phyloP scores from a whole-genome alignment of 2,888 invertebrate species.

The Nemurella pictetii region DNA sequence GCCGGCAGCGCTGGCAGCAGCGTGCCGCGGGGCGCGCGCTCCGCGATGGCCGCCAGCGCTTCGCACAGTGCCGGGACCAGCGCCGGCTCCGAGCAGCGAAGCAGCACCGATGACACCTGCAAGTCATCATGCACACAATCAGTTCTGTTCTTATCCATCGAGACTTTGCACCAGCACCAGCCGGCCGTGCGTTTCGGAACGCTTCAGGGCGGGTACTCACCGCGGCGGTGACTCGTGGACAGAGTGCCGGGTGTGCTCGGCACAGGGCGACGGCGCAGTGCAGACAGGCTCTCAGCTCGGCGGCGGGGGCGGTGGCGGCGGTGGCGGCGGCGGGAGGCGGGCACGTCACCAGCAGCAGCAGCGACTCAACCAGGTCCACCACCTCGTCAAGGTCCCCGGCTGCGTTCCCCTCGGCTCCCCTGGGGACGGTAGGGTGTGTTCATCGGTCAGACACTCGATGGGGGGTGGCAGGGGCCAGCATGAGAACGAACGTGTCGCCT shows the following conservation, averaged over 20 bases:
- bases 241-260: slow-evolving; percentile 58
- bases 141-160: too few relatives aligned
- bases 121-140: too few relatives aligned
- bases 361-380: slow-evolving; percentile 67
- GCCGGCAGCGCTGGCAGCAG: slow-evolving; percentile 62
- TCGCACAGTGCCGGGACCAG: slow-evolving; percentile 62
- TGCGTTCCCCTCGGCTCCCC: too few relatives aligned
- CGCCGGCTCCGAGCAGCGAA: slow-evolving; percentile 51
- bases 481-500: too few relatives aligned
- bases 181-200: too few relatives aligned
- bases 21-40: slow-evolving; percentile 62
- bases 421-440: too few relatives aligned
- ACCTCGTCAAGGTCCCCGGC: slow-evolving; percentile 62
- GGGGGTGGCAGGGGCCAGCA: too few relatives aligned
- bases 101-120: slow-evolving; percentile 50
- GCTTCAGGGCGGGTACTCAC: slow-evolving; percentile 56
- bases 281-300: slow-evolving; percentile 66
- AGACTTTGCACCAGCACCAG: too few relatives aligned
- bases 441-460: too few relatives aligned
- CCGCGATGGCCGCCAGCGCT: slow-evolving; percentile 74
- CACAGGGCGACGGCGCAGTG: slow-evolving; percentile 74
- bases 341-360: slow-evolving; percentile 62
- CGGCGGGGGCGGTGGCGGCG: slow-evolving; percentile 53
- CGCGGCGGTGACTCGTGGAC: slow-evolving; percentile 66
- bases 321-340: too few relatives aligned